Percentiles rank a stretch among this genome's conserved stretches.
These are phyloP conservation scores for Noctua janthina DNA, from an alignment of 2,888 invertebrate species.

Conservation along the genomic window DNA sequence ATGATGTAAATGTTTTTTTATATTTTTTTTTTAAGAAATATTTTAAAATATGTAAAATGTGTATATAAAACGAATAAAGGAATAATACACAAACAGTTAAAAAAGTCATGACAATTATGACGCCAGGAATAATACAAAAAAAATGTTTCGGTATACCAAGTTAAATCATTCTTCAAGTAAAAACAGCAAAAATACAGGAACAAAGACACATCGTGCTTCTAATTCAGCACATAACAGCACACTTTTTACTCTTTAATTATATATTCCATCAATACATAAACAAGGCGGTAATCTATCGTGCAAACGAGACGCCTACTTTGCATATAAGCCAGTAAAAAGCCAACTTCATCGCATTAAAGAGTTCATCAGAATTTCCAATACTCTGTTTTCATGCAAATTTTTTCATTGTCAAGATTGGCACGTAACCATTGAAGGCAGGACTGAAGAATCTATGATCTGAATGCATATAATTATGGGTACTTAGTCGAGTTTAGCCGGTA, in stretches of 20 bases:
- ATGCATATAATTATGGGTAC: slow-evolving; percentile 71
- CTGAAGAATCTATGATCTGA: slow-evolving; percentile 64
- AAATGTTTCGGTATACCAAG: background rate
- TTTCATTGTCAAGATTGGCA: slow-evolving; percentile 69
- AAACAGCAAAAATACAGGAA: slow-evolving; percentile 48
- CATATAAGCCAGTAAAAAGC: slow-evolving; percentile 62
- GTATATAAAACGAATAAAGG: no score
- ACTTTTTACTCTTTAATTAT: slow-evolving; percentile 53
- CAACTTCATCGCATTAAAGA: slow-evolving; percentile 58
- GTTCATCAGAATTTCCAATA: slow-evolving; percentile 59
- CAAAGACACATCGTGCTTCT: slow-evolving; percentile 33
- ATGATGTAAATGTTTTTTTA: no score
- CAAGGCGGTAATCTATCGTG: slow-evolving; percentile 63
- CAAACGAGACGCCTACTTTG: slow-evolving; percentile 58
- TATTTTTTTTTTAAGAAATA: no score
- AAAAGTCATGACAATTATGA: background rate
- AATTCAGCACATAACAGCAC: slow-evolving; percentile 29
- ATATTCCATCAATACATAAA: slow-evolving; percentile 56
- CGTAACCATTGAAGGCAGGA: slow-evolving; percentile 62
- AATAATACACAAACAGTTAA: no score
- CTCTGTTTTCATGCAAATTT: slow-evolving; percentile 63
- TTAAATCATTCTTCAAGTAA: slow-evolving; percentile 14
- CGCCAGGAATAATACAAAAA: background rate
- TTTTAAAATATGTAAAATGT: no score
- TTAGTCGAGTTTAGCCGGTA: slow-evolving; percentile 39